phyloP scores from a whole-genome alignment of 2,113 vertebrate species.

The Columba livia region DNA sequence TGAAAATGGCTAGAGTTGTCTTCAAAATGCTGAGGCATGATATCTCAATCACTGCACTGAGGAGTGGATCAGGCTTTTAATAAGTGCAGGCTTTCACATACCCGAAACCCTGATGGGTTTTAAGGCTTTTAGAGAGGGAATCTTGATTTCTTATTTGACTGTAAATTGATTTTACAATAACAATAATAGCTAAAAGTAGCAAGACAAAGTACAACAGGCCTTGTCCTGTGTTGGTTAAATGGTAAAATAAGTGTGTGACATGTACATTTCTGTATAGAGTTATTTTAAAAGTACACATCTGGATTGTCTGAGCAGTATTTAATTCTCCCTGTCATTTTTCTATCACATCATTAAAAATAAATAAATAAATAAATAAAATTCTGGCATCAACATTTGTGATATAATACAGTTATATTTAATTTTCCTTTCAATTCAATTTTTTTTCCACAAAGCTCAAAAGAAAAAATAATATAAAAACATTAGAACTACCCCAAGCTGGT shows the following conservation, averaged over 20 bases:
- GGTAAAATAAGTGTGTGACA: neutral
- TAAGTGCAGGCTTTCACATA: neutral
- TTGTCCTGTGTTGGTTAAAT: neutral
- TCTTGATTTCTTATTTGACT: neutral
- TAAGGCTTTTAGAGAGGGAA: neutral
- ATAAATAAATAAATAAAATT: neutral
- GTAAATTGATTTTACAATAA: neutral
- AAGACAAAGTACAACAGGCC: neutral
- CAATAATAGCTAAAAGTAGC: neutral
- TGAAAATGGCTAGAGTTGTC: neutral
- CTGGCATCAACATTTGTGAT: neutral
- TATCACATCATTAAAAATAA: neutral
- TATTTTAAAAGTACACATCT: neutral
- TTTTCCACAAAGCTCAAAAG: slow-evolving; percentile 24
- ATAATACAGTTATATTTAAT: neutral
- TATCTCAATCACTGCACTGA: neutral
- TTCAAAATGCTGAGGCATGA: neutral
- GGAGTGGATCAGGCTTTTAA: neutral
- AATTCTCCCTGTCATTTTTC: slow-evolving; percentile 10
- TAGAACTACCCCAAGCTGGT: neutral
- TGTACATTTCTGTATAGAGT: neutral
- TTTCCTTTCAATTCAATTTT: neutral
- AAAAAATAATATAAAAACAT: neutral
- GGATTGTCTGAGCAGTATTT: neutral
- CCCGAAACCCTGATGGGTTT: neutral